Evolutionary conservation across 2,113 vertebrate species (phyloP), one percentile per base, ranked within the genome.

Genomic region (Entomyzon cyanotis): DNA sequence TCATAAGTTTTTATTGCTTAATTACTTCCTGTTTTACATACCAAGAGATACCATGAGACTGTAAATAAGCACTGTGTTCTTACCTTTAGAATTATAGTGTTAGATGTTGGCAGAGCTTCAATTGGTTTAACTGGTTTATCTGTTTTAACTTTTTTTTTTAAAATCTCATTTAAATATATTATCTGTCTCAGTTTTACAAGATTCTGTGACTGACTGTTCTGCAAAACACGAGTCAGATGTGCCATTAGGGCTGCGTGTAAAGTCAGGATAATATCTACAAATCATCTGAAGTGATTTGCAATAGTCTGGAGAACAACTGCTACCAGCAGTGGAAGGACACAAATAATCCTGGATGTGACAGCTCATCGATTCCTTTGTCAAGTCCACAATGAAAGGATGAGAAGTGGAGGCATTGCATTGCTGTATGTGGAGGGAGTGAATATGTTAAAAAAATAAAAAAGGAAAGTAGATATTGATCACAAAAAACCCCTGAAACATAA

Each of bases 1-100:
- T 94, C 94, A 84, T 79, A 96, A 96, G 92, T 94, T 95, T 97
- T 95, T 95, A 91, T 94, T 96, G 65, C 76, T 84, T 94, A 96
- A 97, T 95, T 91, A 65, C 92, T 93, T 94, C 84, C 94, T 96
- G 46, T 47, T 95, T 97, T 95, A 65, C 84, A 87, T 88, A 91
- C 78, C 78, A 89, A 89, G 73, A 91, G 81, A 87, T 96, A 94
- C 87, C 75, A 94, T 42, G 59, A 87, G 88, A 88, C 59, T 94
- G 71, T 95, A 96, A 94, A 89, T 81, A 97, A 93, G 42, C 24
- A 37, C 20, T 70, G 11, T 56, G 37, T 24, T 62, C 17, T 88
- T 95, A 95, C 63, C 63, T 95, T 93, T 89, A 76, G 58, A 76
- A 75, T 76, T 60, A 25, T 19, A 60, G 11, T 33, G 44, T 68